Evolutionary conservation across 92 coral and sea anemone species (phyloP), one percentile per base, ranked within the genome.

Genomic region (Porites divaricata): DNA sequence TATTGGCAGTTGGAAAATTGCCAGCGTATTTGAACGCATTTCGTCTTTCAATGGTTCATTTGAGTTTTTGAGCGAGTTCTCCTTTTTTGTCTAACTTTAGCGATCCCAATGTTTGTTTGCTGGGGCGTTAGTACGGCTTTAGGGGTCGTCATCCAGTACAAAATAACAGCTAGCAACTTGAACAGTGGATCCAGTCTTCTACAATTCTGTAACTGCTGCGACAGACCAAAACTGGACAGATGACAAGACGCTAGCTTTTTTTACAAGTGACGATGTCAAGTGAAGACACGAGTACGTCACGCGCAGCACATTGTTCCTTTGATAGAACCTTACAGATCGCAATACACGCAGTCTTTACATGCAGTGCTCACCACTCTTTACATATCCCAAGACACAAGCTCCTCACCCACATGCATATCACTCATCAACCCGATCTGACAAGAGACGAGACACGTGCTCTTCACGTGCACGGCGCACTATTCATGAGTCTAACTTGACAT

Each of bases 31-130:
- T 35, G 45, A 35, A 35, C 7, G 45, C 45, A 35, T 35, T 35
- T 35, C 45, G 45, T 35, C 45, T 35, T 35, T 35, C 45, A 35
- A 35, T 35, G 45, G 45, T 35, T 35, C 7, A 4, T 35, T 35
- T 35, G 45, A 4, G n/a, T 6, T 35, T 3, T 35, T 54, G 16
- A 54, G 59, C 59, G 5, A n/a, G 59, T 15, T 15, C 59, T 81
- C 21, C 26, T 10, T 13, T 65, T 28, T 13, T 45, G 11, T 8
- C 10, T n/a, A n/a, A n/a, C 56, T 71, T 22, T 58, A 96, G 99
- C 98, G 45, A 88, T 96, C 59, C 99, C 96, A 65, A 77, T 96
- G 95, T 96, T 96, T 78, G 86, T 85, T 50, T 80, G 89, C 50
- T 96, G 99, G 99, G 87, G 91, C 4, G 83, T 96, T 2, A 90